Evolutionary conservation across 2,797 vertebrate genomes (phyloP).

Genomic region (Capromys pilorides): DNA sequence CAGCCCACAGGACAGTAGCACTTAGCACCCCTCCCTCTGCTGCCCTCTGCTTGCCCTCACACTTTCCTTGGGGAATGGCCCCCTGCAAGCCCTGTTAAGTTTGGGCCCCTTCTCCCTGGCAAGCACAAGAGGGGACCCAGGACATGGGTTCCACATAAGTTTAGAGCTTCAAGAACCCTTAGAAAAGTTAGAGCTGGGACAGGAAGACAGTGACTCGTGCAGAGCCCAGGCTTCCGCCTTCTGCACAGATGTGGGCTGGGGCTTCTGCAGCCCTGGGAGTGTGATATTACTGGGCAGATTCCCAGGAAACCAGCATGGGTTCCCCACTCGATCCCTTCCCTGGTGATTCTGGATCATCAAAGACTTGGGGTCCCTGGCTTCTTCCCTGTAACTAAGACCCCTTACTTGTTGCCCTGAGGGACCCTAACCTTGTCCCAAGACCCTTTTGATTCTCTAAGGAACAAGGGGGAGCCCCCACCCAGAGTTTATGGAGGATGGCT

Average conservation of each 20-base stretch:
- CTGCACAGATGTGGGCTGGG: not conserved
- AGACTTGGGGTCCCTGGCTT: conserved; percentile 25
- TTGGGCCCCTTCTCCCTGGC: not conserved
- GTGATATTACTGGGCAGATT: not conserved
- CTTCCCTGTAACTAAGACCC: conserved; percentile 36
- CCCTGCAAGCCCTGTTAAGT: not conserved
- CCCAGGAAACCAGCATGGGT: not conserved
- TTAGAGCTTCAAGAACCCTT: not conserved
- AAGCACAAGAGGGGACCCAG: conserved; percentile 45
- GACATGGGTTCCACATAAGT: not conserved
- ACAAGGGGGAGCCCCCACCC: not conserved
- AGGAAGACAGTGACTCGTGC: not conserved
- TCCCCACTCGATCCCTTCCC: not conserved
- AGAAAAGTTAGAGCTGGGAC: too few relatives aligned
- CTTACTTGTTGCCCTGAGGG: not conserved
- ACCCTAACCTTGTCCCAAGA: conserved; percentile 24
- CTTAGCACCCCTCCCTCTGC: not conserved
- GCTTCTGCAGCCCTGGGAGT: not conserved
- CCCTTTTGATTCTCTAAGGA: conserved; percentile 60
- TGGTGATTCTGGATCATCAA: conserved; percentile 26
- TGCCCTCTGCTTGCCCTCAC: not conserved
- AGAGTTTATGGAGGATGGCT: conserved; percentile 34
- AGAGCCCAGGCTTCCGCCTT: not conserved
- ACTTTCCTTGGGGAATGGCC: not conserved
- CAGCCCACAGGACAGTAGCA: not conserved